Conservation (phyloP, 2,888 invertebrate species). For the Hedya salicella region DNA sequence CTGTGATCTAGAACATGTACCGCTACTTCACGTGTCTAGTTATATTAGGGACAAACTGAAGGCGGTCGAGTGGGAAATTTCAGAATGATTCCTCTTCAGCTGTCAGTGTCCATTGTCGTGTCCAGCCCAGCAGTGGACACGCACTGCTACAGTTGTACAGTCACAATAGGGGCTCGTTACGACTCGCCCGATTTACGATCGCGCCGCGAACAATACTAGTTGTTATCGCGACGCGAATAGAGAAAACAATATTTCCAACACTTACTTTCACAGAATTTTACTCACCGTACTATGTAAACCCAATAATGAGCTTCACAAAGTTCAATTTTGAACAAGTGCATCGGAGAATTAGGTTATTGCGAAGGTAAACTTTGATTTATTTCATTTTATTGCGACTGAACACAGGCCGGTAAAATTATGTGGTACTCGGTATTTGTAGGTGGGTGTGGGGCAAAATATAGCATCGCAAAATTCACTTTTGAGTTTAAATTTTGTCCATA, state of each 20-base stretch:
- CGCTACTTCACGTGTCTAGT: too few species aligned
- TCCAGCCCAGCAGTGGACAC: constrained; percentile 48
- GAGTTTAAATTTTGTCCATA: constrained; percentile 6
- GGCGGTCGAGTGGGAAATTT: too few species aligned
- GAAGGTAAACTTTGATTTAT: constrained; percentile 48
- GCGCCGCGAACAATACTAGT: constrained; percentile 64
- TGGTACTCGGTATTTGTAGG: constrained; percentile 46
- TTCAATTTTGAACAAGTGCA: neutral
- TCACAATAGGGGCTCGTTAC: constrained; percentile 66
- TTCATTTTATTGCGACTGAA: constrained; percentile 52
- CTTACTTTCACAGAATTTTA: constrained; percentile 18
- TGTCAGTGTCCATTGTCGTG: too few species aligned
- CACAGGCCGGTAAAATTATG: constrained; percentile 48
- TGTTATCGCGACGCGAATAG: constrained; percentile 61
- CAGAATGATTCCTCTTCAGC: too few species aligned
- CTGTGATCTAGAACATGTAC: too few species aligned
- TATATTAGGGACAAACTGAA: too few species aligned
- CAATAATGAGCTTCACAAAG: neutral
- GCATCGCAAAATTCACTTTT: constrained; percentile 24
- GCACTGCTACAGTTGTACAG: constrained; percentile 49
- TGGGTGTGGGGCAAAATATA: constrained; percentile 19
- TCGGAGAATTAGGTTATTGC: neutral
- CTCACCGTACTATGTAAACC: neutral
- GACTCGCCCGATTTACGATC: constrained; percentile 66
- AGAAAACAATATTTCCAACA: constrained; percentile 49